Percentiles rank a stretch among this genome's conserved stretches.
phyloP scores from a whole-genome alignment of 2,113 vertebrate species.

The Lepus europaeus region DNA sequence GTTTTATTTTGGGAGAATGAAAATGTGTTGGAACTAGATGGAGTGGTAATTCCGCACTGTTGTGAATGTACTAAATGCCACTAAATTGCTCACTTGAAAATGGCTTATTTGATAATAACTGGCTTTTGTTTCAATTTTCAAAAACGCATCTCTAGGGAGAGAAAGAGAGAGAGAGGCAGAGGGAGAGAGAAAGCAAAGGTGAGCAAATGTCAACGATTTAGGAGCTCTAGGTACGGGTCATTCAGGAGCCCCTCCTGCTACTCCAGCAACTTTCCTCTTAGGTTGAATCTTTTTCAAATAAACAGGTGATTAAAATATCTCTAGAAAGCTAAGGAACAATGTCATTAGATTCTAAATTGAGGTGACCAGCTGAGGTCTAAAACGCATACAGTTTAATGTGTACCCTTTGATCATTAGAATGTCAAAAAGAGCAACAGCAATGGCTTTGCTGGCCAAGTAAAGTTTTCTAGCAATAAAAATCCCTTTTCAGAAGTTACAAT shows the following conservation, averaged over 20 bases:
- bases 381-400: background rate
- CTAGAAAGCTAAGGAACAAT: constrained; percentile 32
- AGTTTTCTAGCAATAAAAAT: constrained; percentile 36
- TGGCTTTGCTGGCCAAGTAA: background rate
- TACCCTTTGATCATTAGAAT: constrained; percentile 17
- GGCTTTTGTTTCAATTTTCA: no score
- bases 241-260: background rate
- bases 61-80: background rate
- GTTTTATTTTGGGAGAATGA: constrained; percentile 39
- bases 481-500: constrained; percentile 33
- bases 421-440: constrained; percentile 21
- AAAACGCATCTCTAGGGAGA: background rate
- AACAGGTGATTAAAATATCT: constrained; percentile 24
- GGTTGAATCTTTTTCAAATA: constrained; percentile 17
- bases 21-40: constrained; percentile 39
- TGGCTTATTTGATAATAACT: constrained; percentile 22
- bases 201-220: background rate
- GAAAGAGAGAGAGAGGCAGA: no score
- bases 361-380: background rate
- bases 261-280: constrained; percentile 13
- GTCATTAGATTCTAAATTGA: constrained; percentile 26
- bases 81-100: constrained; percentile 19
- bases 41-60: background rate
- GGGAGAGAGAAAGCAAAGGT: constrained; percentile 36
- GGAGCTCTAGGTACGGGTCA: background rate